A percentile compares a stretch with the other conserved stretches of the same genome.
Evolutionary conservation across 2,888 invertebrate species (phyloP).

Genomic region (Branchipolynoe longqiensis): DNA sequence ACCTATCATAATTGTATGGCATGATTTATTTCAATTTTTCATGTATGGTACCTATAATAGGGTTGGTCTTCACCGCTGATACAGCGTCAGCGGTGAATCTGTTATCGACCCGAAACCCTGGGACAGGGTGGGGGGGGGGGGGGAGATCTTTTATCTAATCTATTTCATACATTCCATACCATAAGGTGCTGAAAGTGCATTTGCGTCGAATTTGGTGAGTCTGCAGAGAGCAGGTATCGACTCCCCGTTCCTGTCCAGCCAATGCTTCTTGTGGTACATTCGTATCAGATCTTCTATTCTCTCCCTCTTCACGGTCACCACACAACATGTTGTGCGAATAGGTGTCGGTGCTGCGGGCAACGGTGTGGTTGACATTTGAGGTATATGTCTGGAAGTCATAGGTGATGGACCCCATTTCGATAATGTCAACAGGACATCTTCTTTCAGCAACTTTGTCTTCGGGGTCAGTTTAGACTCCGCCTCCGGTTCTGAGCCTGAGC

Average conservation of each 20-base stretch:
- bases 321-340: constrained; percentile 78
- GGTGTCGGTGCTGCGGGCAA: neutral
- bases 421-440: neutral
- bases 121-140: too few species aligned
- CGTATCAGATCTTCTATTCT: constrained; percentile 76
- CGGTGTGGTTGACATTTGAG: neutral
- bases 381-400: neutral
- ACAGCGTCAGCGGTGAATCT: too few species aligned
- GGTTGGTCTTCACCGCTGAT: too few species aligned
- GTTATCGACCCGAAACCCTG: too few species aligned
- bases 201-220: neutral
- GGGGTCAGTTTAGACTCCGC: too few species aligned
- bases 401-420: neutral
- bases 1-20: too few species aligned
- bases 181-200: neutral
- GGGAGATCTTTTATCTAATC: too few species aligned
- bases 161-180: too few species aligned
- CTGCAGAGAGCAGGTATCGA: constrained; percentile 77
- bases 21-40: too few species aligned
- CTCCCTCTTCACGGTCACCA: constrained; percentile 75
- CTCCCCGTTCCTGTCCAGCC: constrained; percentile 81
- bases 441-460: neutral
- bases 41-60: too few species aligned
- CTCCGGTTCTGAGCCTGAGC: neutral
- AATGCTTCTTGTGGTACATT: constrained; percentile 81